A percentile compares a stretch with the other conserved stretches of the same genome.
Evolutionary conservation across 2,888 invertebrate genomes (phyloP).

Genomic region (Caenorhabditis doughertyi): DNA sequence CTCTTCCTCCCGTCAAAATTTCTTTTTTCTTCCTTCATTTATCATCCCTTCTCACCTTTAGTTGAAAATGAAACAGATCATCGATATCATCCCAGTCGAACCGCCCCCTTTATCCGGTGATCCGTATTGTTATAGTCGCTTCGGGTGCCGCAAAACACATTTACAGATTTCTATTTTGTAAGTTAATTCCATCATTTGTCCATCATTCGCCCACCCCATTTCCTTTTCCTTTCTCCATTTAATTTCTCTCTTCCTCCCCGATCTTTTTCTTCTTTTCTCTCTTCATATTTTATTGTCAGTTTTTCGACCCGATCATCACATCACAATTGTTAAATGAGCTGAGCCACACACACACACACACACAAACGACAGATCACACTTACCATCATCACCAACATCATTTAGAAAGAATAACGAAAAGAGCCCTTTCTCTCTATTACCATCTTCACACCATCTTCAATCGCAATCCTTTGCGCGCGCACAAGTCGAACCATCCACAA

Average conservation of each 20-base stretch:
- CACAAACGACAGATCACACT: conserved; percentile 54
- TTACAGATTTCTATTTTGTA: conserved; percentile 56
- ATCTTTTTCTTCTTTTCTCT: conserved; percentile 10
- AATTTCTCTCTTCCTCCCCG: not conserved
- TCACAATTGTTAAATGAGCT: conserved; percentile 64
- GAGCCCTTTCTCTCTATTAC: conserved; percentile 37
- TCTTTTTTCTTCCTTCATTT: conserved; percentile 12
- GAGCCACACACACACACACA: conserved; percentile 58
- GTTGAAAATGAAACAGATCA: conserved; percentile 49
- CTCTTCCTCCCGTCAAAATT: conserved; percentile 1
- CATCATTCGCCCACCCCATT: conserved; percentile 14
- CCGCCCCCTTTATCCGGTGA: conserved; percentile 53
- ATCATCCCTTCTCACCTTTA: conserved; percentile 2
- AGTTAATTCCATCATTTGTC: conserved; percentile 25
- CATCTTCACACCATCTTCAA: conserved; percentile 44
- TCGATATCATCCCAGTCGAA: conserved; percentile 39
- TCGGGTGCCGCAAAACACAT: conserved; percentile 53
- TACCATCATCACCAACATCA: conserved; percentile 12
- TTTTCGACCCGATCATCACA: conserved; percentile 58
- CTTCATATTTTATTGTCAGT: conserved; percentile 57
- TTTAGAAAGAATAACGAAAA: conserved; percentile 52
- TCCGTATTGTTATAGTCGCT: conserved; percentile 44
- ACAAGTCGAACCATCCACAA: conserved; percentile 61
- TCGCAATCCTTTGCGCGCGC: conserved; percentile 42
- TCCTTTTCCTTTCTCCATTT: conserved; percentile 11